These are phyloP conservation scores for Zoanthus gigantus DNA, from an alignment of 92 coral and sea anemone genomes.

Conservation along the genomic window DNA sequence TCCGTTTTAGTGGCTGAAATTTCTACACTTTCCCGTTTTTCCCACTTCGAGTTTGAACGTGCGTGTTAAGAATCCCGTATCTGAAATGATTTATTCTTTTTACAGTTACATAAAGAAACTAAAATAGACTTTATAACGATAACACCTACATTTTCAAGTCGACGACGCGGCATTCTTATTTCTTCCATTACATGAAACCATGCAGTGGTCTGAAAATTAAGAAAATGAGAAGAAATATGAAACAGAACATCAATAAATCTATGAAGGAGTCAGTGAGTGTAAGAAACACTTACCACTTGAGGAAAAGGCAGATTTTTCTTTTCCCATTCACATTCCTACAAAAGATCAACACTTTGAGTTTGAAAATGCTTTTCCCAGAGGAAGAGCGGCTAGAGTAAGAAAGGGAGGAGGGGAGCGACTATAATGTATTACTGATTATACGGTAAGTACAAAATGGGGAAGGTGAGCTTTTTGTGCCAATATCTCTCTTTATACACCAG, in stretches of 20 bases:
- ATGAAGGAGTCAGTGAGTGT: not conserved
- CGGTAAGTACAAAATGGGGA: too few relatives aligned
- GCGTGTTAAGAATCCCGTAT: too few relatives aligned
- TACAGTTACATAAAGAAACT: too few relatives aligned
- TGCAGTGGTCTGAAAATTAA: slow-evolving; percentile 7
- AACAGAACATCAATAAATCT: not conserved
- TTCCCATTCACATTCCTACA: slow-evolving; percentile 14
- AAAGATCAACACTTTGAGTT: not conserved
- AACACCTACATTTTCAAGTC: not conserved
- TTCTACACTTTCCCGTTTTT: too few relatives aligned
- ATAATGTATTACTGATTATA: too few relatives aligned
- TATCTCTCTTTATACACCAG: too few relatives aligned
- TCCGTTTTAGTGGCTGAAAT: too few relatives aligned
- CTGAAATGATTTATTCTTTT: too few relatives aligned
- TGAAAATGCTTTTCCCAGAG: not conserved
- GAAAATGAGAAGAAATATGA: not conserved
- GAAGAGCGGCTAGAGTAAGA: not conserved
- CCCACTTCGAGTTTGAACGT: too few relatives aligned
- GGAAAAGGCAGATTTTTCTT: not conserved
- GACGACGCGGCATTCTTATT: not conserved
- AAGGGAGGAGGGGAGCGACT: too few relatives aligned
- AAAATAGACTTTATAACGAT: not conserved
- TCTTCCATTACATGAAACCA: slow-evolving; percentile 8
- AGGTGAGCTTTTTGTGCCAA: too few relatives aligned
- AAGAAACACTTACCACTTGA: slow-evolving; percentile 13